Evolutionary conservation across 2,113 vertebrate genomes (phyloP), one percentile per base, ranked within the genome.

Genomic region (Ictalurus furcatus): DNA sequence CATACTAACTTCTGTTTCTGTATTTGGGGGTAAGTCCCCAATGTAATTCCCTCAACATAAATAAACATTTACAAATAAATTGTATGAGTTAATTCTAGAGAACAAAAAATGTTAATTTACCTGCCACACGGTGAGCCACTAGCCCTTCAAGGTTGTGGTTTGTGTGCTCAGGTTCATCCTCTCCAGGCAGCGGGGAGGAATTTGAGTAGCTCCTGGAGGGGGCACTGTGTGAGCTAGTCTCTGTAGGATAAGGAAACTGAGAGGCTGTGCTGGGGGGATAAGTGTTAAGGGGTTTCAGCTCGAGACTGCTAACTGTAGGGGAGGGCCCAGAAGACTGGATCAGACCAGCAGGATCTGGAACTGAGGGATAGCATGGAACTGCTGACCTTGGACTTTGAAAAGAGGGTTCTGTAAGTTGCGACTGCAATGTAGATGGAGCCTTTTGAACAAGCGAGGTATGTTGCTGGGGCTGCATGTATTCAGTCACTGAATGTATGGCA

Each of bases 71-170:
- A 56, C 5, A 80, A 80, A 56, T 7, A 19, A 17, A 37, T 4
- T 19, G 16, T 37, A 59, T 12, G 9, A 83, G 59, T 83, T 59
- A 12, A 82, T 56, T 34, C 23, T 79, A 79, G 11, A 54, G 25
- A 61, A 83, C 23, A 4, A 37, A 34, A 81, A 5, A 78, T 54
- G 7, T 84, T 84, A 6, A 91, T 96, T 96, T 97, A 99, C 98
- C 98, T 95, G 98, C 98, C 76, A 99, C 96, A 88, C 98, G 96
- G 71, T 99, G 97, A 85, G 98, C 98, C 90, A 99, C 98, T 92
- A 99, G 95, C 52, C 98, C 98, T 92, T 98, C 97, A 88, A 99
- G 93, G 76, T 96, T 97, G 94, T 98, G 95, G 16, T 95, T 95
- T 28, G 96, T 96, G 69, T 97, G 96, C 89, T 97, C 97, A 0